These are phyloP conservation scores for Spinibarbus caldwelli DNA, from an alignment of 2,797 vertebrate genomes.

Conservation along the genomic window DNA sequence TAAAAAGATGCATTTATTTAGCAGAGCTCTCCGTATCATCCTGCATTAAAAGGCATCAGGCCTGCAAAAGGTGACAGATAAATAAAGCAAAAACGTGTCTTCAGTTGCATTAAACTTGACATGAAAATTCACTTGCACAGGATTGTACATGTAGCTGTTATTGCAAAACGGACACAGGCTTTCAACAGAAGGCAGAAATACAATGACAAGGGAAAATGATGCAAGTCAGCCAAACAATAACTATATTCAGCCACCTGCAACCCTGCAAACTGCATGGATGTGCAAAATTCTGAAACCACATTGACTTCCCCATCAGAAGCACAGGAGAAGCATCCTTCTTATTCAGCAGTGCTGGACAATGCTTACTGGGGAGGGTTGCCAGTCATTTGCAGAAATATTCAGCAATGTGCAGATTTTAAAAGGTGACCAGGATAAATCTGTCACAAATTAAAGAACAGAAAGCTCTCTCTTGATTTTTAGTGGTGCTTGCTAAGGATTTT, in stretches of 20 bases:
- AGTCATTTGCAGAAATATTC: background rate
- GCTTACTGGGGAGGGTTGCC: background rate
- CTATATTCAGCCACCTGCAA: conserved; percentile 14
- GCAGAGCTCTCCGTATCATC: background rate
- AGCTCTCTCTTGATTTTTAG: background rate
- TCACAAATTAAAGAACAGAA: conserved; percentile 13
- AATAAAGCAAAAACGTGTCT: background rate
- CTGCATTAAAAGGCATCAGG: background rate
- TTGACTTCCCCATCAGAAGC: conserved; percentile 9
- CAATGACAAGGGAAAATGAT: background rate
- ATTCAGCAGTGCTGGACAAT: conserved; percentile 15
- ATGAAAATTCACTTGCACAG: background rate
- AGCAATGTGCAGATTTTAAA: conserved; percentile 17
- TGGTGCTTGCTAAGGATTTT: background rate
- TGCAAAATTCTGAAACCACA: conserved; percentile 23
- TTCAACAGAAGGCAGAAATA: background rate
- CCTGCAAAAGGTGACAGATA: background rate
- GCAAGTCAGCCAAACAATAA: conserved; percentile 1
- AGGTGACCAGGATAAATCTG: background rate
- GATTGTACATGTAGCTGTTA: background rate
- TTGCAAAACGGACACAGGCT: conserved; percentile 4
- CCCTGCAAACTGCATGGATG: background rate
- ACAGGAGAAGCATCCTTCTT: background rate
- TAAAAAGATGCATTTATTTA: conserved; percentile 14
- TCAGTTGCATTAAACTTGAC: background rate